phyloP scores from a whole-genome alignment of 2,888 invertebrate genomes.

The Rhogogaster chlorosoma region DNA sequence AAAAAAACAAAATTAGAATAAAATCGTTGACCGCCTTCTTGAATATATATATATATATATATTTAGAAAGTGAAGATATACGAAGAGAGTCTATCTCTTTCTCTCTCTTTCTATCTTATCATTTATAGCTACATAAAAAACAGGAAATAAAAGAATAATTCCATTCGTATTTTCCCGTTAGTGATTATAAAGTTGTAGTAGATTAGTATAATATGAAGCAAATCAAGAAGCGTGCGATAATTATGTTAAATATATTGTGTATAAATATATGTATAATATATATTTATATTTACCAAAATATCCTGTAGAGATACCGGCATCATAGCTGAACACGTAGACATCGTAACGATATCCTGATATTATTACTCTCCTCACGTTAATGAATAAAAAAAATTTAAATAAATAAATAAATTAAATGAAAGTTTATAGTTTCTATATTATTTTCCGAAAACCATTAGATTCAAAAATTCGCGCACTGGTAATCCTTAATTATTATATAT shows the following conservation, averaged over 20 bases:
- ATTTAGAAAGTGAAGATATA: neutral
- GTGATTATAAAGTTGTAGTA: neutral
- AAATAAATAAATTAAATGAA: neutral
- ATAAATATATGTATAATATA: neutral
- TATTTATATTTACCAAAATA: conserved; percentile 73
- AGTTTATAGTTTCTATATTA: neutral
- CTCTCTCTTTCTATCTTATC: neutral
- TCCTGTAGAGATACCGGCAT: conserved; percentile 76
- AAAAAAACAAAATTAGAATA: neutral
- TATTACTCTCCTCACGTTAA: neutral
- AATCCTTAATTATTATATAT: neutral
- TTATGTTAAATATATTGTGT: neutral
- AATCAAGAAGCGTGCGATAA: neutral
- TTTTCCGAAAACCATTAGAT: neutral
- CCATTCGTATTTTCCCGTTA: neutral
- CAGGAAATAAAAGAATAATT: neutral
- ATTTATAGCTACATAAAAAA: neutral
- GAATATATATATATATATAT: neutral
- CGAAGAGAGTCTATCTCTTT: neutral
- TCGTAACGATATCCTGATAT: conserved; percentile 43
- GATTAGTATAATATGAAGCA: too few relatives aligned
- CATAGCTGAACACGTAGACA: conserved; percentile 74
- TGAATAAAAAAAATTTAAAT: neutral
- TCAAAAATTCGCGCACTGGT: neutral
- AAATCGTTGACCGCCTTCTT: neutral